Conservation (phyloP, 1,140 invertebrate species). For the Micrasema minimum region DNA sequence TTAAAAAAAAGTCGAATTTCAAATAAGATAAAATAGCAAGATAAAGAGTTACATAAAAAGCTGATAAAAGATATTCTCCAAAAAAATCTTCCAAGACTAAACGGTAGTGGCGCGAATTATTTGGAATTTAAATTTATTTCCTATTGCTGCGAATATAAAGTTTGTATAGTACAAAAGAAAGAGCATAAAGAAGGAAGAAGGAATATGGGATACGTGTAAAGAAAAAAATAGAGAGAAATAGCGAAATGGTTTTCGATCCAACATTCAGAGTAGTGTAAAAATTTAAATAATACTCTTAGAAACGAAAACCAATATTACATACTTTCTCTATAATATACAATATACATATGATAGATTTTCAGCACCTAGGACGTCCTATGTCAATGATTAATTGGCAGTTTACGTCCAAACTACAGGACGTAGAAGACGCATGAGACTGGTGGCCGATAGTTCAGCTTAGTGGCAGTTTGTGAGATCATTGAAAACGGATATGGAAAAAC, state of each 20-base stretch:
- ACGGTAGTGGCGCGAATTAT: conserved; percentile 22
- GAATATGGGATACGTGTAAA: background rate
- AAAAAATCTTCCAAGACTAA: conserved; percentile 26
- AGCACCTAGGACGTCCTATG: too few species aligned
- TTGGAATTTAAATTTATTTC: conserved; percentile 33
- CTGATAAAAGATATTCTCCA: background rate
- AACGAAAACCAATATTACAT: conserved; percentile 16
- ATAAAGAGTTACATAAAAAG: too few species aligned
- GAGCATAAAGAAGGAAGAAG: conserved; percentile 6
- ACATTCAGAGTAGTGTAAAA: conserved; percentile 1
- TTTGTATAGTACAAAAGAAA: background rate
- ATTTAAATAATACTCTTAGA: conserved; percentile 26
- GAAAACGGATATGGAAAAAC: too few species aligned
- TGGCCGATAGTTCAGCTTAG: too few species aligned
- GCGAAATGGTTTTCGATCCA: conserved; percentile 6
- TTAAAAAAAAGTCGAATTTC: too few species aligned
- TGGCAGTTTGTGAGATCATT: too few species aligned
- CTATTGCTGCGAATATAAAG: conserved; percentile 26
- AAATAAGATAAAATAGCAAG: too few species aligned
- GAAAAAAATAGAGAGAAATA: background rate
- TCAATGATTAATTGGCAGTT: too few species aligned
- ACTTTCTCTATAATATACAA: too few species aligned
- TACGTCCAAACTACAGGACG: too few species aligned
- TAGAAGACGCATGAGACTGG: too few species aligned
- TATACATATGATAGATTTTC: too few species aligned